These are phyloP conservation scores for Ophiothrix spiculata DNA, from an alignment of 35 echinoderm and acorn worm genomes.

Conservation along the genomic window DNA sequence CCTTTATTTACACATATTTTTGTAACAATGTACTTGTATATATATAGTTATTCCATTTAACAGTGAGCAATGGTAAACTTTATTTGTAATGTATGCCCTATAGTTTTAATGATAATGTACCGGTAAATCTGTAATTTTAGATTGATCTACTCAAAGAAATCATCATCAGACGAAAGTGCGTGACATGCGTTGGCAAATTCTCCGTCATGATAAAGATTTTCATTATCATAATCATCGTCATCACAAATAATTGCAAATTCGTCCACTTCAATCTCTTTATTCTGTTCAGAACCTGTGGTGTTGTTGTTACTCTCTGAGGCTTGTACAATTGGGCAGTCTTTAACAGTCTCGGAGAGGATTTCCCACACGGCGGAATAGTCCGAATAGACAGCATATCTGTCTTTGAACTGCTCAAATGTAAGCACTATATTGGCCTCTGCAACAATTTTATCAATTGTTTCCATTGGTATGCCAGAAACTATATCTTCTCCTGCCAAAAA, in stretches of 20 bases:
- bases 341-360: not conserved
- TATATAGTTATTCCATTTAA: too few species aligned
- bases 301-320: too few species aligned
- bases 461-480: conserved; percentile 1
- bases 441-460: conserved; percentile 9
- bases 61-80: too few species aligned
- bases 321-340: not conserved
- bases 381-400: not conserved
- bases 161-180: not conserved
- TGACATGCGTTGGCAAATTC: not conserved
- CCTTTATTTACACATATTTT: too few species aligned
- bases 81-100: too few species aligned
- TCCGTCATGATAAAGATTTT: not conserved
- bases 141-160: too few species aligned
- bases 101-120: too few species aligned
- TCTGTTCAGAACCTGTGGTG: too few species aligned
- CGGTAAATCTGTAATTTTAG: too few species aligned
- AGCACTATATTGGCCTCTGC: not conserved
- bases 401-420: not conserved
- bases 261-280: not conserved
- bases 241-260: not conserved
- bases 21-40: too few species aligned
- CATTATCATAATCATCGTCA: not conserved
- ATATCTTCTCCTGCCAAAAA: conserved; percentile 14
- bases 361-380: not conserved